Base-by-base conservation (phyloP, 2,797 vertebrate species). In the Coregonus ussuriensis region DNA sequence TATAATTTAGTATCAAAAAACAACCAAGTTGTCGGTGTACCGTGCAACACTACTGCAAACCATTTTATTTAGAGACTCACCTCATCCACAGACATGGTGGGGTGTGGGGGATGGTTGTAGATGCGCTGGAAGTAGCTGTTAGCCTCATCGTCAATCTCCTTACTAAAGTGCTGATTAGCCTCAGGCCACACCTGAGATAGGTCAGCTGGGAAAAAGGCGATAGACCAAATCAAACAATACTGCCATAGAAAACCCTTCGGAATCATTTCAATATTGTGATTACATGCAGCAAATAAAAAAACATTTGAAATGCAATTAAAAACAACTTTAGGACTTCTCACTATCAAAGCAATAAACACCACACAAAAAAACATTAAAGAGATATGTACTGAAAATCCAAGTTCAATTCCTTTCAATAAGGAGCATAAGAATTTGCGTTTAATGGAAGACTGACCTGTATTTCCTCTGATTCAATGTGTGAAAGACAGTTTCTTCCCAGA, bases 121-220 rank as follows among this genome's bases (percentile, higher is more conserved):
- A 99, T 99, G 56, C 98, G 95, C 85, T 99, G 98, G 88, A 99
- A 99, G 91, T 99, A 99, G 92, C 98, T 99, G 93, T 99, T 99
- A 82, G 98, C 98, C 93, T 99, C 98, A 54, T 99, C 98, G 59
- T 99, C 98, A 56, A 99, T 99, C 93, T 99, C 98, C 93, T 99
- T 99, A 93, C 96, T 99, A 96, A 99, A 99, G 97, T 99, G 96
- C 97, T 99, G 98, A 91, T 99, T 99, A 92, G 98, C 97, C 92
- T 99, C 98, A 62, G 98, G 98, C 98, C 98, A 99, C 85, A 99
- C 98, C 96, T 99, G 98, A 96, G 98, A 99, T 91, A 99, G 97
- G 91, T 99, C 98, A 89, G 98, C 98, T 99, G 86, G 25, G 9
- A 74, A 71, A 25, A 21, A 33, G 7, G 51, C 9, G 41, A 47